Evolutionary conservation across 2,797 vertebrate species (phyloP).

Genomic region (Ibycter americanus): DNA sequence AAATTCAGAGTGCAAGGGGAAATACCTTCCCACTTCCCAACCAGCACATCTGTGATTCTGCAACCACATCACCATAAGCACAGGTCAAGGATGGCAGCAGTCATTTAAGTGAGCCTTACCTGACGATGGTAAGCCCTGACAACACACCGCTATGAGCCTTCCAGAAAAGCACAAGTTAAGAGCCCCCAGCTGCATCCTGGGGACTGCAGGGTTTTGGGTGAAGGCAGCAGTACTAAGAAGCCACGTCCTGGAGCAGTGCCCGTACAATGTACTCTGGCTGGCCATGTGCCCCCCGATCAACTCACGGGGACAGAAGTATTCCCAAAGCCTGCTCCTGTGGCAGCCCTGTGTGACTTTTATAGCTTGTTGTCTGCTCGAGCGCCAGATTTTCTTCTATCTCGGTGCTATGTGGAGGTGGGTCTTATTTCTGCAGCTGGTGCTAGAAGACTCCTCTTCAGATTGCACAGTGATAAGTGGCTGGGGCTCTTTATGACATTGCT

Average conservation of each 20-base stretch:
- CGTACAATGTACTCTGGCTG: not conserved
- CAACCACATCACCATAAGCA: not conserved
- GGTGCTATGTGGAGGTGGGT: not conserved
- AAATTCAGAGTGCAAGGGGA: not conserved
- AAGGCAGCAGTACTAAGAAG: not conserved
- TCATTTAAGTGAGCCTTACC: not conserved
- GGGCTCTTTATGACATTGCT: slow-evolving; percentile 69
- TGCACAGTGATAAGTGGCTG: slow-evolving; percentile 32
- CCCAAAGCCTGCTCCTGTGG: not conserved
- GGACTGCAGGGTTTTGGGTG: not conserved
- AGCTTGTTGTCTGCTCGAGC: not conserved
- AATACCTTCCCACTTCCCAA: not conserved
- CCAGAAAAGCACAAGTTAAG: not conserved
- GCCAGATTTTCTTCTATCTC: not conserved
- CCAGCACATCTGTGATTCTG: not conserved
- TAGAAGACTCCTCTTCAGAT: slow-evolving; percentile 59
- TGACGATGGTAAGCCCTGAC: not conserved
- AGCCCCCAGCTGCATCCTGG: not conserved
- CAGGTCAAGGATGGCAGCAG: not conserved
- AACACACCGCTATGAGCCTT: not conserved
- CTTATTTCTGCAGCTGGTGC: slow-evolving; percentile 51
- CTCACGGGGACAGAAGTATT: fast-evolving
- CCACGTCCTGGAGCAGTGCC: not conserved
- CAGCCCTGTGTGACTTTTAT: not conserved
- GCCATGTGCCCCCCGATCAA: not conserved